These are phyloP conservation scores for Idaea biselata DNA, from an alignment of 2,888 invertebrate genomes.

Conservation along the genomic window DNA sequence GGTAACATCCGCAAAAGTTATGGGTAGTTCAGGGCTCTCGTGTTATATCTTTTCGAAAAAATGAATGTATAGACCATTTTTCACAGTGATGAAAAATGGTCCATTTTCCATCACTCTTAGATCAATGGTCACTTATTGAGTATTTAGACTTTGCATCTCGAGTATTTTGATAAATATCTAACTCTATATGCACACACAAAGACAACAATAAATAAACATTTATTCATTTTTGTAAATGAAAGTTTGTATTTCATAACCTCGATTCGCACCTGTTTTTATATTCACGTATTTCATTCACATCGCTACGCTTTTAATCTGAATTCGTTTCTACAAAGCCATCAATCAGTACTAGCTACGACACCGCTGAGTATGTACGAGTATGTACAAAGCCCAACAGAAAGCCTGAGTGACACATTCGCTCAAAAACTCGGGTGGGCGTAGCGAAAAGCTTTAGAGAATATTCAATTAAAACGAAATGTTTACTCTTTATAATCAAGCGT, in stretches of 20 bases:
- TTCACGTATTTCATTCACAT: neutral
- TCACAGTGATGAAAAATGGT: too few relatives aligned
- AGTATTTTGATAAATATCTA: too few relatives aligned
- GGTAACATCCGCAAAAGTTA: too few relatives aligned
- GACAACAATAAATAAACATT: neutral
- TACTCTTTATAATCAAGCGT: conserved; percentile 1
- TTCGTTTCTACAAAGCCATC: neutral
- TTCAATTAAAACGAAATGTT: conserved; percentile 1
- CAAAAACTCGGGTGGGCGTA: neutral
- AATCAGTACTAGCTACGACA: neutral
- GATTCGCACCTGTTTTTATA: neutral
- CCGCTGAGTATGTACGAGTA: neutral
- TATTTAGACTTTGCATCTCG: too few relatives aligned
- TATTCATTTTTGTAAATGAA: neutral
- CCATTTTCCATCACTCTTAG: too few relatives aligned
- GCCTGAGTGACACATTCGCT: neutral
- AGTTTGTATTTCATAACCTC: neutral
- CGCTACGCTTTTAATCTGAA: conserved; percentile 1
- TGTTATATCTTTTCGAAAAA: too few relatives aligned
- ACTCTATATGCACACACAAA: too few relatives aligned
- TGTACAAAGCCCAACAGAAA: neutral
- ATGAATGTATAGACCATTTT: too few relatives aligned
- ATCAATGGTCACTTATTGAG: too few relatives aligned
- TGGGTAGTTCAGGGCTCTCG: too few relatives aligned
- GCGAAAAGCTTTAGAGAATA: neutral